phyloP scores from a whole-genome alignment of 2,113 vertebrate species.

The Arenaria interpres region DNA sequence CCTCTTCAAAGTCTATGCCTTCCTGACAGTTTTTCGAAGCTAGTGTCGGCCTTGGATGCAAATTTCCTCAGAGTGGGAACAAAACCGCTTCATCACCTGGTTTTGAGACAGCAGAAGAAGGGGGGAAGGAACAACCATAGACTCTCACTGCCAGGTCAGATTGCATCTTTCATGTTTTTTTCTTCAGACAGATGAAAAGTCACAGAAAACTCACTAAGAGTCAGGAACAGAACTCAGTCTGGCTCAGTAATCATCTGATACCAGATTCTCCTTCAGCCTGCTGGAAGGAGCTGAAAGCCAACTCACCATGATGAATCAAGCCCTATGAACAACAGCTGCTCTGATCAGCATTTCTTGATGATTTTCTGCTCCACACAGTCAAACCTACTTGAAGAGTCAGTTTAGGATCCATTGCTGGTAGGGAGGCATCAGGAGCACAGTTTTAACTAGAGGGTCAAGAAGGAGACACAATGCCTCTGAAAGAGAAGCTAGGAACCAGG shows the following conservation, averaged over 20 bases:
- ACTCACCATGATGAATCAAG: accelerated
- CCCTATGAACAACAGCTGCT: background rate
- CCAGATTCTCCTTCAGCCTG: background rate
- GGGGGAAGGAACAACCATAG: background rate
- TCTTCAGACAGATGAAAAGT: background rate
- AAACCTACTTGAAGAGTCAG: background rate
- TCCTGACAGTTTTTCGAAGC: background rate
- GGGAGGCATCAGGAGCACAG: background rate
- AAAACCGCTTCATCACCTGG: background rate
- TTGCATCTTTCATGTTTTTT: background rate
- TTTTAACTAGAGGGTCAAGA: background rate
- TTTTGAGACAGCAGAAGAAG: background rate
- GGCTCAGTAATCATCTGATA: background rate
- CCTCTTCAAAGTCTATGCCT: background rate
- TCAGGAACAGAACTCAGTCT: background rate
- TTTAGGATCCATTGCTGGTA: background rate
- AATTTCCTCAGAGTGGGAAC: background rate
- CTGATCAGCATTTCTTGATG: background rate
- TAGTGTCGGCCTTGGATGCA: background rate
- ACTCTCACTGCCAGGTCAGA: background rate
- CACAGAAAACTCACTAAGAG: background rate
- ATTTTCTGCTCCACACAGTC: background rate
- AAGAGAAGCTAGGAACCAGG: background rate
- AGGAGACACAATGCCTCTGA: background rate
- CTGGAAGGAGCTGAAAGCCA: background rate